Conservation (phyloP, 2,797 vertebrate genomes). For the Ceyx erithaca region DNA sequence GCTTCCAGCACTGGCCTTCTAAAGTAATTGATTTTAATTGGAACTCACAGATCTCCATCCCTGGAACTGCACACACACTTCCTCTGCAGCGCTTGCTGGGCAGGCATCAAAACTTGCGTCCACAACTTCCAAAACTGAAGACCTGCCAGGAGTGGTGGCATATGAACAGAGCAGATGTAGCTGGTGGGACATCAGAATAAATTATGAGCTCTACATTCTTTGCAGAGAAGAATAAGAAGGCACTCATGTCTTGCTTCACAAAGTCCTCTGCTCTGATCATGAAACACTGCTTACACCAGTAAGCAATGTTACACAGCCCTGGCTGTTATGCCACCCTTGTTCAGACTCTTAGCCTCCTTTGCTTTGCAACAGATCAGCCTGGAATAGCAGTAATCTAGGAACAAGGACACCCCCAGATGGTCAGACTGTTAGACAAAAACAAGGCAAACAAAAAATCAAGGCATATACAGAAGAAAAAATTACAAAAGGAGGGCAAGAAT, state of each 20-base stretch:
- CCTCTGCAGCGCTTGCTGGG: not conserved
- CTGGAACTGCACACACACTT: not conserved
- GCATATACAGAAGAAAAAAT: not conserved
- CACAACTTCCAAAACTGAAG: not conserved
- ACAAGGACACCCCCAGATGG: not conserved
- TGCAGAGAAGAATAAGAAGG: not conserved
- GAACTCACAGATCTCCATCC: not conserved
- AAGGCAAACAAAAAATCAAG: not conserved
- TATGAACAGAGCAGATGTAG: not conserved
- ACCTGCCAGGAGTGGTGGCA: not conserved
- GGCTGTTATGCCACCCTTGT: not conserved
- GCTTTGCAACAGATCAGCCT: not conserved
- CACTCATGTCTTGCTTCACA: fast-evolving
- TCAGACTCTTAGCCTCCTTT: not conserved
- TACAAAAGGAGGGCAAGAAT: not conserved
- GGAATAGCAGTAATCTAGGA: not conserved
- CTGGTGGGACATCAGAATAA: not conserved
- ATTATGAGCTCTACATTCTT: not conserved
- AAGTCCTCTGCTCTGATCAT: not conserved
- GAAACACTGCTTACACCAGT: not conserved
- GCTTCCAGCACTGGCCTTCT: not conserved
- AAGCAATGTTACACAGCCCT: no score
- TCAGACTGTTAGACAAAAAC: not conserved
- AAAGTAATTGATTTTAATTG: not conserved
- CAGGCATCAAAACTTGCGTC: not conserved